phyloP scores from a whole-genome alignment of 1,140 invertebrate species.

The Batillaria attramentaria region DNA sequence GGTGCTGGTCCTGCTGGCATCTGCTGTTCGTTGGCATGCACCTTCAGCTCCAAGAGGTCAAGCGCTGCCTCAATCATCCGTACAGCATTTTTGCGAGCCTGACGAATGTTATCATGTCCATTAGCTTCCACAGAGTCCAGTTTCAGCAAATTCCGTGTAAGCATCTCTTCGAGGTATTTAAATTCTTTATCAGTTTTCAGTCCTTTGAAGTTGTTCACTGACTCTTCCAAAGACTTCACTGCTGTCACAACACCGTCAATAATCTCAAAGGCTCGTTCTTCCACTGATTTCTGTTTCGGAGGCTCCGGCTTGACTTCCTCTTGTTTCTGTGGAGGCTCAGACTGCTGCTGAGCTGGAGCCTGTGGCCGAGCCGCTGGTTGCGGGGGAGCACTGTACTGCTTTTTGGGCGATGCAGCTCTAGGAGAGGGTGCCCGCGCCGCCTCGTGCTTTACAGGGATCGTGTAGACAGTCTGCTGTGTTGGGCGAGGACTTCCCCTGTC shows the following conservation, averaged over 20 bases:
- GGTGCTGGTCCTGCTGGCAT: neutral
- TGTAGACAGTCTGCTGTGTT: conserved; percentile 12
- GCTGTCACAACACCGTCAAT: conserved; percentile 87
- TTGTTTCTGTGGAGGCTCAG: neutral
- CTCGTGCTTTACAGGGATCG: conserved; percentile 19
- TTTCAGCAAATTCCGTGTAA: conserved; percentile 91
- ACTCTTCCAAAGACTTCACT: conserved; percentile 82
- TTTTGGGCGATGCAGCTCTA: neutral
- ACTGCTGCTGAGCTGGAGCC: neutral
- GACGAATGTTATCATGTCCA: conserved; percentile 89
- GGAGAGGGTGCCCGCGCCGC: neutral
- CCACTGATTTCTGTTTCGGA: conserved; percentile 65
- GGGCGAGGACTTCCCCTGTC: neutral
- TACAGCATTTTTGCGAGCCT: conserved; percentile 88
- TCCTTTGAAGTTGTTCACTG: conserved; percentile 85
- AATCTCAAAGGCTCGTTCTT: conserved; percentile 80
- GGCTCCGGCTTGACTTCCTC: conserved; percentile 51
- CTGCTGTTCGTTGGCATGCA: conserved; percentile 58
- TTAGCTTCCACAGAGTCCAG: conserved; percentile 93
- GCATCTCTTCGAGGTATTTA: conserved; percentile 93
- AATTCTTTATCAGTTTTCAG: conserved; percentile 86
- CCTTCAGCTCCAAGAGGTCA: conserved; percentile 83
- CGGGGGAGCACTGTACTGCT: neutral
- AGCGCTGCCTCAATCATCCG: conserved; percentile 90
- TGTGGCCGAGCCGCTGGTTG: neutral